Percentiles rank a stretch among this genome's conserved stretches.
These are phyloP conservation scores for Sebastes minor DNA, from an alignment of 2,797 vertebrate genomes.

Conservation along the genomic window DNA sequence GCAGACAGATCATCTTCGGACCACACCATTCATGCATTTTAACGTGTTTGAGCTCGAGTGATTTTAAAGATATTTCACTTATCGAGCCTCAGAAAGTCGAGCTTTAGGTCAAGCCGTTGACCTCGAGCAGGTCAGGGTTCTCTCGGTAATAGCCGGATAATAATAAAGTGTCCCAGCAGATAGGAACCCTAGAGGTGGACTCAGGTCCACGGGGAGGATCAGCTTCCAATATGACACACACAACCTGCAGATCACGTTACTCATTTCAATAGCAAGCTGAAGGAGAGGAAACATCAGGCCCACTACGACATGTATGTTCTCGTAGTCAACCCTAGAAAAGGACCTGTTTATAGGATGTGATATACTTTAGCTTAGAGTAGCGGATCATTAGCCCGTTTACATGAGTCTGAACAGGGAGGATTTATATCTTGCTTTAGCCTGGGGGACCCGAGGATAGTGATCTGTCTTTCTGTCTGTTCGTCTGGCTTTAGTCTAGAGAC, in stretches of 20 bases:
- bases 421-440: neutral
- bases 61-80: neutral
- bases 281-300: neutral
- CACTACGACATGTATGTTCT: neutral
- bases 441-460: neutral
- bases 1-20: neutral
- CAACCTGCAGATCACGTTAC: constrained; percentile 33
- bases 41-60: neutral
- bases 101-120: neutral
- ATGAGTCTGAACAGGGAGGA: neutral
- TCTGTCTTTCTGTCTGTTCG: neutral
- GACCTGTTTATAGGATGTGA: too few species aligned
- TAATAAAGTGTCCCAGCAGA: neutral
- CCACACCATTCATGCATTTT: neutral
- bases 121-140: neutral
- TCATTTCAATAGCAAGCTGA: neutral
- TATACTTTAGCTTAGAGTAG: neutral
- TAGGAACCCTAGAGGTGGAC: constrained; percentile 26
- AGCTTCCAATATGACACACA: constrained; percentile 13
- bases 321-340: neutral
- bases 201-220: constrained; percentile 33
- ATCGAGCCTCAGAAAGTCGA: neutral
- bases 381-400: neutral
- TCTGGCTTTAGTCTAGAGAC: neutral
- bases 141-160: neutral